phyloP scores from a whole-genome alignment of 2,888 invertebrate species.

The Argynnis bischoffii region DNA sequence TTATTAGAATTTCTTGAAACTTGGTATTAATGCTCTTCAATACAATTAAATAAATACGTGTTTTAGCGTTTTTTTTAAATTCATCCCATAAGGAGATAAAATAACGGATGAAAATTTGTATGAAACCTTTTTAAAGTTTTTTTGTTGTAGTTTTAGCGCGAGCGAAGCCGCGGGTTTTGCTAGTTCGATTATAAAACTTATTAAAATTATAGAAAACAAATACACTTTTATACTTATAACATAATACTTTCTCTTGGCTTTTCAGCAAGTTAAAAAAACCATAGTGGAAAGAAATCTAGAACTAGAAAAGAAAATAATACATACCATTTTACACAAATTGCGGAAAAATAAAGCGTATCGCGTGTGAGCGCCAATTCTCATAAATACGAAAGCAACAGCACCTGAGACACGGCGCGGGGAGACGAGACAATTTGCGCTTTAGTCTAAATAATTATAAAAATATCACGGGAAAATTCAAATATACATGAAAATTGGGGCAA shows the following conservation, averaged over 20 bases:
- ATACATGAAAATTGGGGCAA: constrained; percentile 18
- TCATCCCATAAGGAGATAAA: too few species aligned
- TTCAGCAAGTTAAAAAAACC: background rate
- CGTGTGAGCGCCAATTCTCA: constrained; percentile 13
- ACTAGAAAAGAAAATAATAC: background rate
- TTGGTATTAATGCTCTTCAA: too few species aligned
- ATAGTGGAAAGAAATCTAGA: background rate
- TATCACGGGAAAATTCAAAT: constrained; percentile 12
- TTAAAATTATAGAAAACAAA: too few species aligned
- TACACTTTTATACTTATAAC: background rate
- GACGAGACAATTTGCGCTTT: constrained; percentile 9
- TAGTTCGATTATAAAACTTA: too few species aligned
- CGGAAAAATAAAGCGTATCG: constrained; percentile 6
- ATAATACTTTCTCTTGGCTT: too few species aligned
- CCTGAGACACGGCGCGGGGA: constrained; percentile 10
- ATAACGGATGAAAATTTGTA: too few species aligned
- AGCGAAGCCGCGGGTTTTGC: too few species aligned
- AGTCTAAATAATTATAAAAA: constrained; percentile 23
- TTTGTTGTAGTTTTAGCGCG: too few species aligned
- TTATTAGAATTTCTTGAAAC: too few species aligned
- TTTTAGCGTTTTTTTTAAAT: too few species aligned
- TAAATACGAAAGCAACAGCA: constrained; percentile 20
- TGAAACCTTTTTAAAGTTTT: too few species aligned
- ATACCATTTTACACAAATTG: constrained; percentile 7
- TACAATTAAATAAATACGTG: too few species aligned